Evolutionary conservation across 2,113 vertebrate genomes (phyloP).

Genomic region (Desmodus rotundus): DNA sequence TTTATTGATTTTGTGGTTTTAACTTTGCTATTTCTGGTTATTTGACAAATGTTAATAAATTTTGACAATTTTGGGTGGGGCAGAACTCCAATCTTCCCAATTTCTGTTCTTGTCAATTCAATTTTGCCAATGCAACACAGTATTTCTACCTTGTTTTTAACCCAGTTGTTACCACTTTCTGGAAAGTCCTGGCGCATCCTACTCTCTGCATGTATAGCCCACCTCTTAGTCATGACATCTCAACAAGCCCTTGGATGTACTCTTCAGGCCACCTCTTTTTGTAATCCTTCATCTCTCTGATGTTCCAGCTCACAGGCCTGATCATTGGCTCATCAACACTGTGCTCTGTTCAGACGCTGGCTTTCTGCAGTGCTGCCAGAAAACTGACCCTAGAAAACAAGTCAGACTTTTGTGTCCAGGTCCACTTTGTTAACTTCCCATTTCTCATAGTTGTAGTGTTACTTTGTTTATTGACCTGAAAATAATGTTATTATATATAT

Average conservation of each 20-base stretch:
- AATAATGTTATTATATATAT: background rate
- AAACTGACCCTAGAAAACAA: background rate
- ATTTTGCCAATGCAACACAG: background rate
- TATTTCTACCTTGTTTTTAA: background rate
- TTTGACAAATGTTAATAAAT: background rate
- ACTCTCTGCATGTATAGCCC: background rate
- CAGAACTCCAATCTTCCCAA: background rate
- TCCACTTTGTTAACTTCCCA: background rate
- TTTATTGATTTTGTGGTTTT: background rate
- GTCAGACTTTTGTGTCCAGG: background rate
- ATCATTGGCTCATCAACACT: background rate
- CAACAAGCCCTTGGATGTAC: background rate
- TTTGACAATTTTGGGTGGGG: background rate
- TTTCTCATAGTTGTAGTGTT: background rate
- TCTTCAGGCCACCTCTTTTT: background rate
- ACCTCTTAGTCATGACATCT: background rate
- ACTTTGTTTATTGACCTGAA: background rate
- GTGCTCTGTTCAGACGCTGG: background rate
- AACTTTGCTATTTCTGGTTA: background rate
- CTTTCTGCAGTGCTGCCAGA: background rate
- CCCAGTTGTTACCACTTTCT: background rate
- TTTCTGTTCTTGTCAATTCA: background rate
- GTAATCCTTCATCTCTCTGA: background rate
- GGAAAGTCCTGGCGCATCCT: background rate
- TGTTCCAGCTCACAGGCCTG: background rate